Percentiles rank a stretch among this genome's conserved stretches.
Evolutionary conservation across 2,113 vertebrate genomes (phyloP).

Genomic region (Corynorhinus townsendii): DNA sequence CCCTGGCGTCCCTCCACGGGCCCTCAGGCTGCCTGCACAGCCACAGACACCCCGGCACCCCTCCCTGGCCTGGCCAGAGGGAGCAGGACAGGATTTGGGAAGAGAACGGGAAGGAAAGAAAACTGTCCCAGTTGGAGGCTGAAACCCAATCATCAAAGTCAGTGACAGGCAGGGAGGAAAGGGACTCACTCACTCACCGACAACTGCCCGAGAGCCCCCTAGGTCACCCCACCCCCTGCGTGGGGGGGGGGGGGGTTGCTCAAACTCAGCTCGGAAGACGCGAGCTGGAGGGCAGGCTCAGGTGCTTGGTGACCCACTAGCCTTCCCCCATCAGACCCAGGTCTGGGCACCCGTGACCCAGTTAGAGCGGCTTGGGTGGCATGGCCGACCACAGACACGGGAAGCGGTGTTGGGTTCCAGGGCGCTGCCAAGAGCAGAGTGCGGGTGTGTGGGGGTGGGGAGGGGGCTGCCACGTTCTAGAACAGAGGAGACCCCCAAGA

Average conservation of each 20-base stretch:
- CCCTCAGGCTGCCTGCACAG: neutral
- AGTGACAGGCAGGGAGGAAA: neutral
- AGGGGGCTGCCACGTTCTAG: neutral
- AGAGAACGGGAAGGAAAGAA: neutral
- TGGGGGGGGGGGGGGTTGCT: neutral
- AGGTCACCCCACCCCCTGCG: too few species aligned
- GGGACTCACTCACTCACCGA: neutral
- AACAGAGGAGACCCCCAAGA: accelerated
- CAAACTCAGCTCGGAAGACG: neutral
- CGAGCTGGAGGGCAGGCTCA: neutral
- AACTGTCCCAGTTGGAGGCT: accelerated
- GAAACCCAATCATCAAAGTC: accelerated
- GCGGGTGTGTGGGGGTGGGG: accelerated
- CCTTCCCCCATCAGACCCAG: neutral
- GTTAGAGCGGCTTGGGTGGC: neutral
- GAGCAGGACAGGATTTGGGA: neutral
- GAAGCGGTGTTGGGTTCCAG: neutral
- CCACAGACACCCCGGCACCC: neutral
- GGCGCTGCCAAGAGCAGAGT: neutral
- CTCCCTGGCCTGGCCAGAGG: neutral
- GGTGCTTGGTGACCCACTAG: neutral
- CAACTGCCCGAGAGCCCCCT: too few species aligned
- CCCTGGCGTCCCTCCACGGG: accelerated
- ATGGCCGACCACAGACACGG: neutral
- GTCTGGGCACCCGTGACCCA: neutral